phyloP scores from a whole-genome alignment of 2,888 invertebrate genomes.

The Apotomis capreana region DNA sequence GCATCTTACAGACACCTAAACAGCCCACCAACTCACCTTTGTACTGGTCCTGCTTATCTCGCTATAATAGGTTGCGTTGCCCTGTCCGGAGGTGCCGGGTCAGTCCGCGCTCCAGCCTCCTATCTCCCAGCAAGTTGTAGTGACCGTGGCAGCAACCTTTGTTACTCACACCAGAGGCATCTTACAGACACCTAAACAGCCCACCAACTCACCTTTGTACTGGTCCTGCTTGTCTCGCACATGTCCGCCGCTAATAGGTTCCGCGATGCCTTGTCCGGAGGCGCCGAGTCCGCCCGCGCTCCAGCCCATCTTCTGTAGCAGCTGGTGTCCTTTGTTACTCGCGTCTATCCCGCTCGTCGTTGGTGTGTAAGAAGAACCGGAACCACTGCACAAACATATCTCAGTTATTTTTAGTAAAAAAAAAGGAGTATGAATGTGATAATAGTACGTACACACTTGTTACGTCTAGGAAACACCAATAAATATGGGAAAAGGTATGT shows the following conservation, averaged over 20 bases:
- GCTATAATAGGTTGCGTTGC: constrained; percentile 97
- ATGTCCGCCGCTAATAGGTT: constrained; percentile 96
- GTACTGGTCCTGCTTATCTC: constrained; percentile 96
- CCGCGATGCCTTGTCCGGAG: constrained; percentile 97
- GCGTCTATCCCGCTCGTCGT: constrained; percentile 89
- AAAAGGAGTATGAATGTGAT: background rate
- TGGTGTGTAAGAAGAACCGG: constrained; percentile 57
- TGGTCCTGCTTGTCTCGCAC: constrained; percentile 95
- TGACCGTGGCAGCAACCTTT: constrained; percentile 96
- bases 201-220: constrained; percentile 86
- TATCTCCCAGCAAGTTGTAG: constrained; percentile 62
- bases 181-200: no score
- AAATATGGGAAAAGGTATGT: no score
- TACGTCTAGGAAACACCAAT: no score
- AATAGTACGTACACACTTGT: no score
- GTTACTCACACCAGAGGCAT: constrained; percentile 85
- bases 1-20: no score
- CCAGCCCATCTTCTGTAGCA: constrained; percentile 99
- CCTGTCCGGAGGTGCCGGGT: constrained; percentile 96
- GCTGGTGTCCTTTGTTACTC: constrained; percentile 97
- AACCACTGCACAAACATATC: constrained; percentile 51
- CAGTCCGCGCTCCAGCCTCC: constrained; percentile 99
- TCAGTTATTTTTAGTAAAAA: background rate
- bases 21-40: constrained; percentile 81
- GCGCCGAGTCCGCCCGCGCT: constrained; percentile 96